phyloP scores from a whole-genome alignment of 2,113 vertebrate genomes.

The Brachirus orientalis region DNA sequence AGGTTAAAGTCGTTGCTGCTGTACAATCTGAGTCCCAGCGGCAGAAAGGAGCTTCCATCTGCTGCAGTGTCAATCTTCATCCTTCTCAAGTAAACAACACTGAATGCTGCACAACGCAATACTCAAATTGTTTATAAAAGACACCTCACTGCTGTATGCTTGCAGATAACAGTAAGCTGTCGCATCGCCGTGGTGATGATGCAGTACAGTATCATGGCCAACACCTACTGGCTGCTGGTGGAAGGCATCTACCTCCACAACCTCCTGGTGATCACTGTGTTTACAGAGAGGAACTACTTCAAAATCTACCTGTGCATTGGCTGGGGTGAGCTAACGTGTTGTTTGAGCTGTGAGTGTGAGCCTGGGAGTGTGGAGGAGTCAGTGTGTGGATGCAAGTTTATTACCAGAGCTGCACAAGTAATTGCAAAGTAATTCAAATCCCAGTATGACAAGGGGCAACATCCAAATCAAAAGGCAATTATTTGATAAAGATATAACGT shows the following conservation, averaged over 20 bases:
- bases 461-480: too few relatives aligned
- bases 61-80: neutral
- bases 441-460: too few relatives aligned
- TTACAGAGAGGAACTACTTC: slow-evolving; percentile 94
- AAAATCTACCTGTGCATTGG: slow-evolving; percentile 93
- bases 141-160: neutral
- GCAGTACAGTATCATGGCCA: slow-evolving; percentile 97
- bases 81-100: neutral
- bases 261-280: slow-evolving; percentile 90
- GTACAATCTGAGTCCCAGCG: neutral
- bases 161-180: slow-evolving; percentile 89
- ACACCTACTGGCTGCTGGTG: slow-evolving; percentile 98
- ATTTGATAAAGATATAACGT: too few relatives aligned
- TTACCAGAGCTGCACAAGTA: neutral
- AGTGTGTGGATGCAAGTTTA: neutral
- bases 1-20: neutral
- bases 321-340: slow-evolving; percentile 99
- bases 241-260: slow-evolving; percentile 98
- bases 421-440: too few relatives aligned
- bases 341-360: too few relatives aligned
- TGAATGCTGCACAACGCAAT: too few relatives aligned
- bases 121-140: neutral
- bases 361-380: too few relatives aligned
- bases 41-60: slow-evolving; percentile 35
- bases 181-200: slow-evolving; percentile 94